Conservation (phyloP, 2,113 vertebrate species). For the Edolisoma coerulescens region DNA sequence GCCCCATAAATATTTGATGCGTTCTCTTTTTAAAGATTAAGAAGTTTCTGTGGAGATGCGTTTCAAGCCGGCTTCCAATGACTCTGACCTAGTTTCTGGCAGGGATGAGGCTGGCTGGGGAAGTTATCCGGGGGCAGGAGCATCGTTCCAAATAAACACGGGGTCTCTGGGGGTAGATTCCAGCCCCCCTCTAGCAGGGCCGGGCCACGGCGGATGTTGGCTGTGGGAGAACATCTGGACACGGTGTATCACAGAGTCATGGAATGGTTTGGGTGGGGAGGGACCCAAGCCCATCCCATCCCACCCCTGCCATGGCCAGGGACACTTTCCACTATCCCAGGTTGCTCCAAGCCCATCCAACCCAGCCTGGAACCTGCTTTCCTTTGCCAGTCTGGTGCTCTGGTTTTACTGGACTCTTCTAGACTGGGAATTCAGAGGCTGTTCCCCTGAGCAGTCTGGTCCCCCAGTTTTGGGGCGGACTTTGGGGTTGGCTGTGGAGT, state of each 20-base stretch:
- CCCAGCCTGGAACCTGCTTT: background rate
- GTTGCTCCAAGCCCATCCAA: background rate
- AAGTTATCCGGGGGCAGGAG: conserved; percentile 12
- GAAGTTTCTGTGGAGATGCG: conserved; percentile 39
- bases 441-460: background rate
- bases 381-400: background rate
- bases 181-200: background rate
- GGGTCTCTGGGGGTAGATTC: background rate
- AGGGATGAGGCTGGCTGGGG: background rate
- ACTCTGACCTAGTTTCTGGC: conserved; percentile 55
- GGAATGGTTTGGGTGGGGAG: background rate
- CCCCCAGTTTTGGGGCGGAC: background rate
- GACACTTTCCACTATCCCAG: background rate
- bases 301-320: background rate
- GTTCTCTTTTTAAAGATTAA: conserved; percentile 45
- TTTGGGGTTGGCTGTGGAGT: background rate
- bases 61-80: conserved; percentile 51
- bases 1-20: conserved; percentile 45
- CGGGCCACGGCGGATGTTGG: background rate
- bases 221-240: background rate
- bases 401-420: background rate
- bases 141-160: background rate
- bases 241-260: rapidly evolving
- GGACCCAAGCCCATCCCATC: background rate
- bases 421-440: background rate